Evolutionary conservation across 23 tunicate genomes (phyloP).

Genomic region (Aplidium turbinatum): DNA sequence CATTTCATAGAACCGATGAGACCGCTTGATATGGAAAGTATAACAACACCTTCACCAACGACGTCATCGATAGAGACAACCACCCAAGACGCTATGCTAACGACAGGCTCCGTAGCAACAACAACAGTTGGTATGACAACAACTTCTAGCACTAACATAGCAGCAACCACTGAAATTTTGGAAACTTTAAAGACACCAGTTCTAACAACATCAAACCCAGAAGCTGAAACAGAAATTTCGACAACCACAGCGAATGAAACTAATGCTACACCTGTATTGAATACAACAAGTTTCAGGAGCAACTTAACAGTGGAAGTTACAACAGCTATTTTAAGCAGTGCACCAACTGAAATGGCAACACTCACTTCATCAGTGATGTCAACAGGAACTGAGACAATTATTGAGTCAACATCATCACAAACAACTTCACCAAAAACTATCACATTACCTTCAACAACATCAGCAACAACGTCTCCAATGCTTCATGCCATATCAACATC

Average conservation of each 20-base stretch:
- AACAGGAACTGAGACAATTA: background rate
- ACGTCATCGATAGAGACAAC: conserved; percentile 2
- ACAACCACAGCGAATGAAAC: background rate
- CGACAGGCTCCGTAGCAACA: conserved; percentile 5
- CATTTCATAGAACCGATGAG: background rate
- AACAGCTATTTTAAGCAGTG: too few species aligned
- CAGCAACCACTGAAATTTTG: too few species aligned
- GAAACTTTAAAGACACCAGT: background rate
- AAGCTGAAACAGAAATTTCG: background rate
- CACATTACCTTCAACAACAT: background rate
- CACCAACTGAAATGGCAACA: background rate
- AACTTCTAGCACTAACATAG: background rate
- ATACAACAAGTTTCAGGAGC: too few species aligned
- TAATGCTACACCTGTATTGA: too few species aligned
- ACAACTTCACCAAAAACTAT: background rate
- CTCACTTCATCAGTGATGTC: background rate
- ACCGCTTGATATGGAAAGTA: background rate
- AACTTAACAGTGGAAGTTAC: too few species aligned
- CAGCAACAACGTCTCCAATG: background rate
- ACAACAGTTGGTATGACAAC: background rate
- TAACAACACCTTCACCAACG: conserved; percentile 2
- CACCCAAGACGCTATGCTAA: background rate
- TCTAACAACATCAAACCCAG: background rate
- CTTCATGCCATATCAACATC: background rate
- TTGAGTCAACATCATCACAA: background rate